phyloP scores from a whole-genome alignment of 2,888 invertebrate genomes.

The Nephrotoma flavescens region DNA sequence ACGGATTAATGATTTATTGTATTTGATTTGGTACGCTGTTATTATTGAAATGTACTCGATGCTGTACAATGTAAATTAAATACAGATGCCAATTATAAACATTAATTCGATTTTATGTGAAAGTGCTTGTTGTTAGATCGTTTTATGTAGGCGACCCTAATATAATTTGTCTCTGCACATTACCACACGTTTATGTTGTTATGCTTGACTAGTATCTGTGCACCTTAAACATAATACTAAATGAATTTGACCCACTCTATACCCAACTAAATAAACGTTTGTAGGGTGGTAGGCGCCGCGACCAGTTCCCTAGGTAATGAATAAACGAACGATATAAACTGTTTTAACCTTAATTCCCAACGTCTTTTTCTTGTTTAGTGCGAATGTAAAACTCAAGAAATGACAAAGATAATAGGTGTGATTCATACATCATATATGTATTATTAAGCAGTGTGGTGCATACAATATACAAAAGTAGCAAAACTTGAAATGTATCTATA shows the following conservation, averaged over 20 bases:
- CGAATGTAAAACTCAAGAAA: not conserved
- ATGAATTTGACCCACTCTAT: not conserved
- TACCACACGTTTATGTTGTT: not conserved
- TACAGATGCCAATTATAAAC: too few species aligned
- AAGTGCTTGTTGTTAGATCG: not conserved
- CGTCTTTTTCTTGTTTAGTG: not conserved
- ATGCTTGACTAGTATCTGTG: not conserved
- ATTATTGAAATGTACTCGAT: not conserved
- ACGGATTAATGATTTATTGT: not conserved
- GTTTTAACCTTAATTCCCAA: not conserved
- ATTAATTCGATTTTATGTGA: not conserved
- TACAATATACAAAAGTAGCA: not conserved
- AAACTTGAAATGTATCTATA: not conserved
- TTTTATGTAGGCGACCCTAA: not conserved
- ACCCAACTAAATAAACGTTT: not conserved
- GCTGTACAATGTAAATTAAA: not conserved
- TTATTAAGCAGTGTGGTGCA: not conserved
- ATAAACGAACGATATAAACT: not conserved
- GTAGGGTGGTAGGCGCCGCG: not conserved
- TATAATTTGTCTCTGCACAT: not conserved
- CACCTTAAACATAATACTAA: not conserved
- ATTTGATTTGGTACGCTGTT: not conserved
- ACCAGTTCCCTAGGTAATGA: not conserved
- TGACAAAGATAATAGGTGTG: not conserved
- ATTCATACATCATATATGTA: not conserved